These are phyloP conservation scores for Gila robusta DNA, from an alignment of 2,797 vertebrate genomes.

Conservation along the genomic window DNA sequence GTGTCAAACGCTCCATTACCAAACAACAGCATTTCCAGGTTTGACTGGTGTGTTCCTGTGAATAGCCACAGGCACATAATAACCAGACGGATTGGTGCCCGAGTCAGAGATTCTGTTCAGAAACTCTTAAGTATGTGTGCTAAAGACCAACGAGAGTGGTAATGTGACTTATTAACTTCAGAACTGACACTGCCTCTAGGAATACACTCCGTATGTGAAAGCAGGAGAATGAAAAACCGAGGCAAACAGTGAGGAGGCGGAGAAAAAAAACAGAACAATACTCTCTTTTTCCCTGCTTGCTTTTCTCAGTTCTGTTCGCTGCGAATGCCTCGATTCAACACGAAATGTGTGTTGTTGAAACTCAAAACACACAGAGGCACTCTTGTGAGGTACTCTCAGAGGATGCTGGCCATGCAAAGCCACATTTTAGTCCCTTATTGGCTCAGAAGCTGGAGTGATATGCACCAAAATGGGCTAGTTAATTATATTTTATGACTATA, in stretches of 20 bases:
- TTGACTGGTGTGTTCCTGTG: conserved; percentile 57
- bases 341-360: not conserved
- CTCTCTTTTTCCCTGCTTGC: conserved; percentile 30
- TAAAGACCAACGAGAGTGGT: conserved; percentile 57
- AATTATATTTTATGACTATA: not conserved
- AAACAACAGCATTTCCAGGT: conserved; percentile 54
- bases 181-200: conserved; percentile 52
- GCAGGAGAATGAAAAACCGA: not conserved
- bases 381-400: conserved; percentile 22
- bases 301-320: conserved; percentile 34
- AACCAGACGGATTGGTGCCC: conserved; percentile 57
- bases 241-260: conserved; percentile 30
- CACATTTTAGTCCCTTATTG: conserved; percentile 26
- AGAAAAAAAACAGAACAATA: conserved; percentile 36
- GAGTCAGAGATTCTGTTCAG: conserved; percentile 64
- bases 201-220: conserved; percentile 32
- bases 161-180: conserved; percentile 54
- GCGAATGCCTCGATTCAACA: conserved; percentile 39
- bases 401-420: conserved; percentile 3
- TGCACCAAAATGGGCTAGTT: conserved; percentile 20
- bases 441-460: conserved; percentile 48
- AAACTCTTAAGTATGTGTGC: conserved; percentile 72
- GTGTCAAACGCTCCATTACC: conserved; percentile 59
- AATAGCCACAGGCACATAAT: conserved; percentile 72
- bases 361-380: conserved; percentile 22